Percentiles rank a stretch among this genome's conserved stretches.
Conservation (phyloP, 2,113 vertebrate genomes). For the Podarcis cretensis region DNA sequence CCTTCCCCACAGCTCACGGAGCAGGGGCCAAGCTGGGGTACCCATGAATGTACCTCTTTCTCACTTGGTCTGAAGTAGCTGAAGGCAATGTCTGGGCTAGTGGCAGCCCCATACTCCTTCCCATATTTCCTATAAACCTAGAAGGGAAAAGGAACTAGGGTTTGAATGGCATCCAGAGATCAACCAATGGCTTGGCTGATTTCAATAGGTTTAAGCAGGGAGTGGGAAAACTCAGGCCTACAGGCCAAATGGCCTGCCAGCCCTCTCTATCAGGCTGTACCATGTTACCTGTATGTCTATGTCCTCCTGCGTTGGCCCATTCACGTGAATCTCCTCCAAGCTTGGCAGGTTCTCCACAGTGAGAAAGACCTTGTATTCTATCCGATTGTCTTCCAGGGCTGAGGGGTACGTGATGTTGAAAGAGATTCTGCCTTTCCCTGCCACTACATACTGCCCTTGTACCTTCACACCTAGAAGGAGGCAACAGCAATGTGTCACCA, state of each 20-base stretch:
- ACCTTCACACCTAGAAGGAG: conserved; percentile 80
- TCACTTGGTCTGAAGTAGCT: conserved; percentile 80
- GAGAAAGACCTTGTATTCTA: conserved; percentile 85
- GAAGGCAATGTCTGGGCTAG: conserved; percentile 88
- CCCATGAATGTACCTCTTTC: conserved; percentile 74
- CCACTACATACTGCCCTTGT: conserved; percentile 80
- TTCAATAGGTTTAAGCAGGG: not conserved
- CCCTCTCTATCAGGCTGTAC: not conserved
- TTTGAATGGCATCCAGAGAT: not conserved
- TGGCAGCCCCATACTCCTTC: conserved; percentile 84
- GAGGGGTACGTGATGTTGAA: conserved; percentile 85
- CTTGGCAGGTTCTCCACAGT: conserved; percentile 83
- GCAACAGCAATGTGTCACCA: not conserved
- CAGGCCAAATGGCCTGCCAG: too few relatives aligned
- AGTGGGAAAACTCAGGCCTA: not conserved
- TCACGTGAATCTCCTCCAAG: conserved; percentile 83
- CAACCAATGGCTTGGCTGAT: not conserved
- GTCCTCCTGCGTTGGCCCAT: conserved; percentile 80
- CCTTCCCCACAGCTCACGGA: conserved; percentile 91
- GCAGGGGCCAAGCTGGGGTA: conserved; percentile 74
- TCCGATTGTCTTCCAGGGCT: conserved; percentile 82
- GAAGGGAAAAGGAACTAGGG: not conserved
- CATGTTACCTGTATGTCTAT: conserved; percentile 85
- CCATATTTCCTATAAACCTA: conserved; percentile 91
- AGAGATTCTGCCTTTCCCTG: conserved; percentile 79